These are phyloP conservation scores for Magallana nippona DNA, from an alignment of 2,888 invertebrate species.

Conservation along the genomic window DNA sequence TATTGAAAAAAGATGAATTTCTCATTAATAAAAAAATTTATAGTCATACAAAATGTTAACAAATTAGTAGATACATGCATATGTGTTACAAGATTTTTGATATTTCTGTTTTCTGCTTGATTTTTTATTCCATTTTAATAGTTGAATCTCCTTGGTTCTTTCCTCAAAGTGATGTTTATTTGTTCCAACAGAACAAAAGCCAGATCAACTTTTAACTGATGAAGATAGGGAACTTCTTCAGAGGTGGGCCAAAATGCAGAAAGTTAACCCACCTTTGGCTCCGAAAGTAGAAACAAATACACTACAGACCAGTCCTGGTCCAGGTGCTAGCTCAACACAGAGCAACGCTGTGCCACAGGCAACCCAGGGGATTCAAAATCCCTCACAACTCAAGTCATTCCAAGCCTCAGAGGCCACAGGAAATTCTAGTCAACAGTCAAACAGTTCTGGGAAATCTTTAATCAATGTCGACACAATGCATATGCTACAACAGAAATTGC, in stretches of 20 bases:
- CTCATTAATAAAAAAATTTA: no score
- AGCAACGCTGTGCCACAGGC: not conserved
- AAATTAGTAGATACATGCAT: no score
- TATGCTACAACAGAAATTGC: conserved; percentile 42
- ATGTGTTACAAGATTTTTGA: no score
- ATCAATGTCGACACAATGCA: conserved; percentile 44
- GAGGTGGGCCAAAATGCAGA: conserved; percentile 78
- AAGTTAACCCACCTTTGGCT: conserved; percentile 59
- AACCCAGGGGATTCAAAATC: not conserved
- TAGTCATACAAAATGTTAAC: no score
- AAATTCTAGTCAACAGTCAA: not conserved
- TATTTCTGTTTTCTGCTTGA: no score
- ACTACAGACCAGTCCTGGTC: not conserved
- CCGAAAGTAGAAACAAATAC: conserved; percentile 51
- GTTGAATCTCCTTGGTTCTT: no score
- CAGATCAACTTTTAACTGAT: conserved; percentile 60
- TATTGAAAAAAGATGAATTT: no score
- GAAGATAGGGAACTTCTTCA: conserved; percentile 76
- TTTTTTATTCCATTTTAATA: no score
- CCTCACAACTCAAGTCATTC: not conserved
- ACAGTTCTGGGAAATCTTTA: conserved; percentile 30
- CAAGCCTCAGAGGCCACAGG: not conserved
- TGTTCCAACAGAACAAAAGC: conserved; percentile 35
- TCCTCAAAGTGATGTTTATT: conserved; percentile 1
- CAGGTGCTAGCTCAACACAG: not conserved